Conservation (phyloP, 2,113 vertebrate species). For the Arvicanthis niloticus region DNA sequence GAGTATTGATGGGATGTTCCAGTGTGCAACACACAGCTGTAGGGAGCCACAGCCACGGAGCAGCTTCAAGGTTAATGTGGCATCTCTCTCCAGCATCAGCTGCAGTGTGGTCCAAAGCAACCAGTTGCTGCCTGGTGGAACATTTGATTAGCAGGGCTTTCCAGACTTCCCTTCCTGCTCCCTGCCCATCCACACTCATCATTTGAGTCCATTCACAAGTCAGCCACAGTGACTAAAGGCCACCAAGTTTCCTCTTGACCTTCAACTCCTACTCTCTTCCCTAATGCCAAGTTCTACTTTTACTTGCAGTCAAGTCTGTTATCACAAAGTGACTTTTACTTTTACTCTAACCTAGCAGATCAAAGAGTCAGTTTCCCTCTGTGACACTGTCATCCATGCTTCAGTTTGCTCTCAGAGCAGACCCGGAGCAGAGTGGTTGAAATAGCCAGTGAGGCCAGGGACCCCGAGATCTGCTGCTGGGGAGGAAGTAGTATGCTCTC, state of each 20-base stretch:
- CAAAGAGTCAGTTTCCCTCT: constrained; percentile 51
- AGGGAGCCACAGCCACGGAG: not conserved
- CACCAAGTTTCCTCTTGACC: constrained; percentile 71
- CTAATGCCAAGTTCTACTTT: constrained; percentile 47
- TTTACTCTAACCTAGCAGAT: constrained; percentile 42
- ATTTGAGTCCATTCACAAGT: constrained; percentile 52
- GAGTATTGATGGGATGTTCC: not conserved
- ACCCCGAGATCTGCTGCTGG: not conserved
- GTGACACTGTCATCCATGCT: not conserved
- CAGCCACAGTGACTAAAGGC: not conserved
- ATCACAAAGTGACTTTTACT: constrained; percentile 66
- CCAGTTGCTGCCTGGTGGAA: constrained; percentile 2
- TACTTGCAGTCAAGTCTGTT: not conserved
- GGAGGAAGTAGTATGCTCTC: not conserved
- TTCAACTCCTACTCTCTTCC: constrained; percentile 70
- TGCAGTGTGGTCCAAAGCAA: not conserved
- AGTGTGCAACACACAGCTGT: not conserved
- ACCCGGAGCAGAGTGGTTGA: not conserved
- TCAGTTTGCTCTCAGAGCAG: not conserved
- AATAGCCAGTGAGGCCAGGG: not conserved
- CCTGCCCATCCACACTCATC: not conserved
- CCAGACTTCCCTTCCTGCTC: constrained; percentile 56
- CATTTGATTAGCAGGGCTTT: constrained; percentile 41
- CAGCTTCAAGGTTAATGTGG: fast-evolving
- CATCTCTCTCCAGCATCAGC: not conserved